A percentile compares a stretch with the other conserved stretches of the same genome.
Conservation (phyloP, 1,140 invertebrate species). For the Samia ricini region DNA sequence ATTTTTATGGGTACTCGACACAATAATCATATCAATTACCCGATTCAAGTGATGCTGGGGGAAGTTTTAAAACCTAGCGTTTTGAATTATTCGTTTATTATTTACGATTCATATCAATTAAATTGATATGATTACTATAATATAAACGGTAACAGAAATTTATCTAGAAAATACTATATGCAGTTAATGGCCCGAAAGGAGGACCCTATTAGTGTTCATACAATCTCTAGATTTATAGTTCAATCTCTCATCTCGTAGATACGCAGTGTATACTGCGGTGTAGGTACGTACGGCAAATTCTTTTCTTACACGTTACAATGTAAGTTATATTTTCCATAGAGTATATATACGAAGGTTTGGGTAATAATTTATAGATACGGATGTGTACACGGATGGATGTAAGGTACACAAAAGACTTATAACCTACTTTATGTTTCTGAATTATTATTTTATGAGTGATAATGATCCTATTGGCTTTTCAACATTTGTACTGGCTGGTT, state of each 20-base stretch:
- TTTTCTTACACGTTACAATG: constrained; percentile 7
- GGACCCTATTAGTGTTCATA: constrained; percentile 20
- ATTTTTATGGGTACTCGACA: too few relatives aligned
- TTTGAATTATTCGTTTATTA: too few relatives aligned
- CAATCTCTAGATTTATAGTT: constrained; percentile 18
- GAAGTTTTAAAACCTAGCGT: too few relatives aligned
- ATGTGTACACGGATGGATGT: neutral
- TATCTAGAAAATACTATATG: neutral
- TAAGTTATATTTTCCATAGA: neutral
- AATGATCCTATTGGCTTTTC: neutral
- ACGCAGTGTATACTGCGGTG: constrained; percentile 1
- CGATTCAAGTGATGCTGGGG: too few relatives aligned
- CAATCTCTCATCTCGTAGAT: constrained; percentile 18
- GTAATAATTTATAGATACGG: neutral
- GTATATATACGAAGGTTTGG: neutral
- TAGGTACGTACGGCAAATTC: neutral
- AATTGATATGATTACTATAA: too few relatives aligned
- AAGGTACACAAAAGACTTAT: neutral
- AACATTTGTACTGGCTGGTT: too few relatives aligned
- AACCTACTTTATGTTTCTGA: neutral
- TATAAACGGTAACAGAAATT: neutral
- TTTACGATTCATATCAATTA: too few relatives aligned
- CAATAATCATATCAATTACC: too few relatives aligned
- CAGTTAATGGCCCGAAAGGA: constrained; percentile 19
- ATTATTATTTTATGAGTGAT: neutral